Evolutionary conservation across 2,888 invertebrate genomes (phyloP), one percentile per base, ranked within the genome.

Genomic region (Chymomyza amoena): DNA sequence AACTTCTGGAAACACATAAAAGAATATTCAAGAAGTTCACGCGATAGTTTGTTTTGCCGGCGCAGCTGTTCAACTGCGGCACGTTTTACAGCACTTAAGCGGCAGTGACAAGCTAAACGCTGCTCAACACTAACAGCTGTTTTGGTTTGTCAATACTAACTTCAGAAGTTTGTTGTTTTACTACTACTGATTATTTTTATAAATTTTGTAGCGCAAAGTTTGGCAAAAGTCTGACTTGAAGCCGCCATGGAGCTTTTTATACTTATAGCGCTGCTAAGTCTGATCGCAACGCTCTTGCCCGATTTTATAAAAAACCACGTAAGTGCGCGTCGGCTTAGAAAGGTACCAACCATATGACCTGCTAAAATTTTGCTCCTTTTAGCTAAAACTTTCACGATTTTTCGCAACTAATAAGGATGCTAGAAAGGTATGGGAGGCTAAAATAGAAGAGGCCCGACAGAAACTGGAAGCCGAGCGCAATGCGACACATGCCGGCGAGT

Each of bases 401-500:
- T 64, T 83, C 83, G 78, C 60, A 54, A 16, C 25, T 36, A 6
- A 61, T 9, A 15, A 51, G 4, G 9, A 20, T 3, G 45, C 45
- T 1, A 18, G 32, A 9, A 7, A 16, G 1, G 65, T 61, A 13
- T 66, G 88, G 16, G 74, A 79, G 28, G 56, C 72, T 4, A 73
- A 84, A 2, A 59, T 90, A 51, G 73, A 75, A 13, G 70, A 65
- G 16, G 90, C 90, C 6, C 80, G 81, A 2, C 75, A 77, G n/a
- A 75, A 89, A 18, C 63, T 89, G 64, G 78, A 81, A 16, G 68
- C 66, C 16, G 81, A 89, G 9, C 78, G 76, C 0, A 77, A 66
- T 39, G 78, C 79, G 0, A 66, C 80, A 10, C 76, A 84, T 59
- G 70, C 79, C 16, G 90, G 87, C 5, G 90, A 90, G 51, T 91